Base-by-base conservation (phyloP, 92 coral and sea anemone species). In the Bergia sp. region DNA sequence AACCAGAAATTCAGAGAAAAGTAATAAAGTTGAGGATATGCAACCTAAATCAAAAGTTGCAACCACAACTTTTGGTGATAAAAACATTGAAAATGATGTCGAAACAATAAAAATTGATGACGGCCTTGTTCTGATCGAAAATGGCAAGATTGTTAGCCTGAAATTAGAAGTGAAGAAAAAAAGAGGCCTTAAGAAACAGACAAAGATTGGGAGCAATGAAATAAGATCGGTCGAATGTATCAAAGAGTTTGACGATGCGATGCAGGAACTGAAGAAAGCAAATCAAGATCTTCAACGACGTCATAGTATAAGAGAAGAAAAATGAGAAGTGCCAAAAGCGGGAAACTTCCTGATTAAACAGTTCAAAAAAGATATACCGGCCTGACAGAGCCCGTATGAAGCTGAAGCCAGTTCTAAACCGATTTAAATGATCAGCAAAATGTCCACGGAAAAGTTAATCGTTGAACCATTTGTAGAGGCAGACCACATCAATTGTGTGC, bases 121-220 rank as follows among this genome's bases (percentile, higher is more conserved):
- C 20, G 86, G 86, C 6, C 86, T 82, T 82, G 61, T 82, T 3
- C 16, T 82, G 21, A 82, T 82, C 41, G 86, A 66, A 43, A 82
- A 82, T n/a, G 58, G 76, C n/a, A 82, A 82, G 37, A 66, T 82
- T 82, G 76, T 82, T 82, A 82, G 76, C 53, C 36, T 82, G 39
- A 82, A 39, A 66, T 16, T 65, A 21, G 71, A 66, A 16, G 76
- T 9, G 21, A 42, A 65, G 55, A 65, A 20, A 57, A 82, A 66
- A 64, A 82, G 18, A 23, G 76, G 49, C 13, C 74, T 38, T 18
- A 76, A 76, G 53, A 21, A n/a, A 21, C 67, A 81, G n/a, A 39
- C 53, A 82, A 64, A 12, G 37, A 66, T 16, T 38, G 71, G 38
- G 4, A 64, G 5, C 20, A 7, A 10, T 9, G 76, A 65, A 66